phyloP scores from a whole-genome alignment of 2,113 vertebrate genomes.

The Serilophus lunatus region DNA sequence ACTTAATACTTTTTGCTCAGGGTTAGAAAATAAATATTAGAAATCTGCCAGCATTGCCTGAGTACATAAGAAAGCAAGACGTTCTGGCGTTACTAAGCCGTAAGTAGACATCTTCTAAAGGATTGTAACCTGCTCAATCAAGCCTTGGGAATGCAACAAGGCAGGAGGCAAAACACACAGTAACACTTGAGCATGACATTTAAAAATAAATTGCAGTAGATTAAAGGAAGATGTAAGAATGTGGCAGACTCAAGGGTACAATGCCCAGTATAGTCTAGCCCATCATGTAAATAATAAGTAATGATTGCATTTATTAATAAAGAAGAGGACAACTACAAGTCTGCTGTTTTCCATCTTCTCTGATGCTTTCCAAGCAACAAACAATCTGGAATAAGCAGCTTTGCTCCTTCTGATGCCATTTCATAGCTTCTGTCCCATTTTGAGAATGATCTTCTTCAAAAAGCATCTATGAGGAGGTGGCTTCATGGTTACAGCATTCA shows the following conservation, averaged over 20 bases:
- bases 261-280: neutral
- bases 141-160: neutral
- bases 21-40: neutral
- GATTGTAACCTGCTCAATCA: neutral
- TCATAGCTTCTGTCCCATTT: neutral
- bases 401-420: neutral
- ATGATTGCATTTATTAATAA: neutral
- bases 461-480: fast-evolving
- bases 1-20: neutral
- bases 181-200: neutral
- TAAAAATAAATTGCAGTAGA: neutral
- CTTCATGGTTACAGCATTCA: neutral
- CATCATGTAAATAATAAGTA: neutral
- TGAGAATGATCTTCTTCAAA: neutral
- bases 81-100: neutral
- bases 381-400: neutral
- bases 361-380: neutral
- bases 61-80: neutral
- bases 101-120: neutral
- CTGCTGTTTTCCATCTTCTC: neutral
- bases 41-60: neutral
- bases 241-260: neutral
- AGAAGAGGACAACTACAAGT: neutral
- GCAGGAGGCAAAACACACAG: neutral
- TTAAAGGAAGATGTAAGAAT: neutral